These are phyloP conservation scores for Climacteris rufus DNA, from an alignment of 2,113 vertebrate species.

Conservation along the genomic window DNA sequence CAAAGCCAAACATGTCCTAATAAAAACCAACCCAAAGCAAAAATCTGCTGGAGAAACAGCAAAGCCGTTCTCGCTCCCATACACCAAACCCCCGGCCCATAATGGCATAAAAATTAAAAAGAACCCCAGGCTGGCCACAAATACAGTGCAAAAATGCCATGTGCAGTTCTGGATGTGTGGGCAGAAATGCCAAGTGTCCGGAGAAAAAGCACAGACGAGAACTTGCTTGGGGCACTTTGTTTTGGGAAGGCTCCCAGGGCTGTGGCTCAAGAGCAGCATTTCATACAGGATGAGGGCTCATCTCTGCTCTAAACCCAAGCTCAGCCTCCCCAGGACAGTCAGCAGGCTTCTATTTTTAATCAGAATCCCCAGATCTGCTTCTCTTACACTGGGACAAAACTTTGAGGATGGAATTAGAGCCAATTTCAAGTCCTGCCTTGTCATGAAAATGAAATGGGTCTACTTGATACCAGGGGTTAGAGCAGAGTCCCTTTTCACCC, in stretches of 20 bases:
- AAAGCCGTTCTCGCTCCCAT: not conserved
- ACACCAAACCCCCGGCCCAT: not conserved
- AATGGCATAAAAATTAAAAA: not conserved
- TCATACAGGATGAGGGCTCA: not conserved
- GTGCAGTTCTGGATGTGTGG: not conserved
- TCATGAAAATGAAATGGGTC: accelerated
- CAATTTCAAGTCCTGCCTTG: not conserved
- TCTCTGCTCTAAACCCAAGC: not conserved
- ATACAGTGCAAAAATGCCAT: not conserved
- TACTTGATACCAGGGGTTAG: accelerated
- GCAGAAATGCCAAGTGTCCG: not conserved
- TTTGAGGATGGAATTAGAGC: not conserved
- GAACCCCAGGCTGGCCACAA: not conserved
- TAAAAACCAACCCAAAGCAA: not conserved
- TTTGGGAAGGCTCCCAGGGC: not conserved
- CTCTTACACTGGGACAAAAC: accelerated
- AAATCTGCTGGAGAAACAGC: not conserved
- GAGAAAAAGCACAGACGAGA: not conserved
- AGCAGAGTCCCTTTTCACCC: not conserved
- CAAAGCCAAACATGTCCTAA: not conserved
- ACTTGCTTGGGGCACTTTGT: accelerated
- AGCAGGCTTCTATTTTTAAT: not conserved
- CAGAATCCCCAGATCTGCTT: not conserved
- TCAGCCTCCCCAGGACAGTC: not conserved
- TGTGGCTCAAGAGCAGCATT: not conserved